Base-by-base conservation (phyloP, 2,888 invertebrate species). In the Trachelus iudaicus region DNA sequence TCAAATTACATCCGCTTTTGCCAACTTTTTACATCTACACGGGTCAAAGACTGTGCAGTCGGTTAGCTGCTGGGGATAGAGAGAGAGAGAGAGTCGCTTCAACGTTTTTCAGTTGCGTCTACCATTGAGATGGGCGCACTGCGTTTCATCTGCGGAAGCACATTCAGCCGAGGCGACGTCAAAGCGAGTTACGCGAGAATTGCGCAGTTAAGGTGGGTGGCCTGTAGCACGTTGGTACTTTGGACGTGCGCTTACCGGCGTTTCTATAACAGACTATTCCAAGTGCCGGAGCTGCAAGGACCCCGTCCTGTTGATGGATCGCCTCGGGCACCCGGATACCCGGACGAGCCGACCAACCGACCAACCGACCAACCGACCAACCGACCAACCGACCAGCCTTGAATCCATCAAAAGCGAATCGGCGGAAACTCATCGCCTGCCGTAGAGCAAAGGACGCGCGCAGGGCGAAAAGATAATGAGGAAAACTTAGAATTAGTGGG, bases 291-390 rank as follows among this genome's bases (percentile, higher is more conserved):
- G 78, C 80, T 69, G 78, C 77, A 80, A 83, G 75, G 79, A 82
- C 12, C 80, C 78, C 76, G 56, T n/a, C 74, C 78, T 77, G 81
- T 84, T 84, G 83, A 84, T 81, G 82, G 80, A 69, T 82, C 30
- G 79, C 75, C 79, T 78, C 76, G 75, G 75, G 76, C 80, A 69
- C 56, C 40, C 40, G 40, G 40, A 40, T 12, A 35, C 35, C 12
- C 12, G 35, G 35, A 40, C 15, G 15, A 37, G 37, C 15, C 37
- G 37, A 13, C 15, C 37, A 37, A 30, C 31, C 69, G 69, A 76
- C 75, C 76, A 81, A 80, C 85, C 37, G 37, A 13, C 15, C 37
- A 37, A 30, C 31, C 69, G 69, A 76, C 75, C 76, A 81, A 80
- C 15, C 37, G 37, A 13, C 15, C 37, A 37, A 30, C 31, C 69